Conservation (phyloP, 1,140 invertebrate genomes). For the Hycleus cichorii region DNA sequence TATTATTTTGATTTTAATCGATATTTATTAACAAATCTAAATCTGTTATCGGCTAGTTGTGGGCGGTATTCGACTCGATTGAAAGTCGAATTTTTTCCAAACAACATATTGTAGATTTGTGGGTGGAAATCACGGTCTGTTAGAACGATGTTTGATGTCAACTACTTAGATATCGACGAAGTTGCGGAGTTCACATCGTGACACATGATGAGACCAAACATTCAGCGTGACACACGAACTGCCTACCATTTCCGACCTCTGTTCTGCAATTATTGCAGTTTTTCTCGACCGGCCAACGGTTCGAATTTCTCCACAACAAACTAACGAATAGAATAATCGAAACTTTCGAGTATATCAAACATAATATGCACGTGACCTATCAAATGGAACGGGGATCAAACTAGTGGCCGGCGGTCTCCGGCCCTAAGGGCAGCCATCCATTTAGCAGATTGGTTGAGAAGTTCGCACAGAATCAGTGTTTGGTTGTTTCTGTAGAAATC, state of each 20-base stretch:
- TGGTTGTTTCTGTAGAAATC: neutral
- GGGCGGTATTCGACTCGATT: too few relatives aligned
- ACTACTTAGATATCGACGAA: constrained; percentile 7
- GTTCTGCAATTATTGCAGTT: constrained; percentile 13
- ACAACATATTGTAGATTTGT: neutral
- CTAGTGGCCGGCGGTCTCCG: neutral
- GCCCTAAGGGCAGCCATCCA: neutral
- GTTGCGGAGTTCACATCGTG: constrained; percentile 12
- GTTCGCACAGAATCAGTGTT: neutral
- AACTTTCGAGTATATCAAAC: neutral
- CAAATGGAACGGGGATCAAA: constrained; percentile 7
- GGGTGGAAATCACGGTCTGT: constrained; percentile 11
- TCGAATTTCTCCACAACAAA: neutral
- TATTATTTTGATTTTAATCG: too few relatives aligned
- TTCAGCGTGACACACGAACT: constrained; percentile 15
- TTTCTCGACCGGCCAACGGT: constrained; percentile 3
- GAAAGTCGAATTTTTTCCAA: too few relatives aligned
- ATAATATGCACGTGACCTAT: constrained; percentile 9
- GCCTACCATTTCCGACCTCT: constrained; percentile 14
- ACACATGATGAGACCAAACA: constrained; percentile 17
- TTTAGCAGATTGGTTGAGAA: constrained; percentile 6
- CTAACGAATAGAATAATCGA: neutral
- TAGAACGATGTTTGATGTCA: constrained; percentile 11
- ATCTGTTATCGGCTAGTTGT: too few relatives aligned
- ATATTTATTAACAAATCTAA: too few relatives aligned